phyloP scores from a whole-genome alignment of 2,113 vertebrate genomes.

The Menidia beryllina region DNA sequence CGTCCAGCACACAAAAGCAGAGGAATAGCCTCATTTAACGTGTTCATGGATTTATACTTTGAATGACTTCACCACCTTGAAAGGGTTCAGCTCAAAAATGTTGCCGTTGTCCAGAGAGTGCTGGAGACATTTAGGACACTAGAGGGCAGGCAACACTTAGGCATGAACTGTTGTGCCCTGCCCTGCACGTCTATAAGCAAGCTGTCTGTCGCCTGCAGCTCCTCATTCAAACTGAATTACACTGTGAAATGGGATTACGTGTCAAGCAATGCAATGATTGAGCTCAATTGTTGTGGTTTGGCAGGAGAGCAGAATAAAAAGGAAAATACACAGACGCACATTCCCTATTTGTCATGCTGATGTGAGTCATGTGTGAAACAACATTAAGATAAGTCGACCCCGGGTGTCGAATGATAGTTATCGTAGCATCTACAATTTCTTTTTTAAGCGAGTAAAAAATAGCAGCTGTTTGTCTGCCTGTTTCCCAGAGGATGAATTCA shows the following conservation, averaged over 20 bases:
- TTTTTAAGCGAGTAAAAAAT: conserved; percentile 63
- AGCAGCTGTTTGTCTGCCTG: conserved; percentile 50
- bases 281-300: conserved; percentile 73
- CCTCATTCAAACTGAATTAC: conserved; percentile 73
- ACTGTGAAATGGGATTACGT: conserved; percentile 79
- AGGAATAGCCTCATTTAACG: not conserved
- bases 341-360: conserved; percentile 63
- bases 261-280: conserved; percentile 76
- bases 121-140: conserved; percentile 30
- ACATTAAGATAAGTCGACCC: conserved; percentile 62
- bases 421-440: conserved; percentile 53
- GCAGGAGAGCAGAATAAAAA: conserved; percentile 57
- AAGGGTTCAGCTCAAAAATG: not conserved
- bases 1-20: not conserved
- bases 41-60: not conserved
- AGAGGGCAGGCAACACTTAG: conserved; percentile 64
- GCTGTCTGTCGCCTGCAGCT: conserved; percentile 62
- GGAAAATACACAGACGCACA: conserved; percentile 52
- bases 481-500: conserved; percentile 56
- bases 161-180: not conserved
- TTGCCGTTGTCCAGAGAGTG: not conserved
- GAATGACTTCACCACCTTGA: not conserved
- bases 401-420: conserved; percentile 61
- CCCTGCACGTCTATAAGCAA: conserved; percentile 41
- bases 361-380: conserved; percentile 53